Evolutionary conservation across 2,113 vertebrate species (phyloP).

Genomic region (Phaethon lepturus): DNA sequence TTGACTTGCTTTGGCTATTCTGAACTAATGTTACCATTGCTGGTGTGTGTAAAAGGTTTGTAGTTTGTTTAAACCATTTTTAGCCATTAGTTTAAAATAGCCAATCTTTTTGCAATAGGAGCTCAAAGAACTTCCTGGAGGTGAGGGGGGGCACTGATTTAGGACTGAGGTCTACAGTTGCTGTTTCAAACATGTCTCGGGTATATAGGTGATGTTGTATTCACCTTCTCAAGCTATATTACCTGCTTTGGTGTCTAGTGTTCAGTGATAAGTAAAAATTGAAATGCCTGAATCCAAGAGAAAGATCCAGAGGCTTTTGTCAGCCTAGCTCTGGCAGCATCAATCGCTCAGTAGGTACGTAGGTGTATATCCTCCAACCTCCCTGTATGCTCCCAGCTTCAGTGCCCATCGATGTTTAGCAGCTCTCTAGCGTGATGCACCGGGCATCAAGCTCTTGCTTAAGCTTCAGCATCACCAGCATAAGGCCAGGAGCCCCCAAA

Average conservation of each 20-base stretch:
- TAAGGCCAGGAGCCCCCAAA: not conserved
- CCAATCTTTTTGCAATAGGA: not conserved
- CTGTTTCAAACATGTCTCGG: not conserved
- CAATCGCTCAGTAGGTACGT: rapidly evolving
- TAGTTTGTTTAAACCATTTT: not conserved
- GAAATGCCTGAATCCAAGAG: not conserved
- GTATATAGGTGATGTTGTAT: not conserved
- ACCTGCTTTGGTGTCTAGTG: not conserved
- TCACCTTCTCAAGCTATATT: not conserved
- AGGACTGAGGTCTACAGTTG: not conserved
- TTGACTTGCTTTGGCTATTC: not conserved
- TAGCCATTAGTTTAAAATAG: not conserved
- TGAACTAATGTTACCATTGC: not conserved
- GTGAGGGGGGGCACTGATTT: not conserved
- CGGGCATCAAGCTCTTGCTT: not conserved
- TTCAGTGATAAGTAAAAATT: not conserved
- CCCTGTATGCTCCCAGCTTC: not conserved
- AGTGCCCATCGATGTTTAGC: not conserved
- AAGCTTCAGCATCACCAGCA: not conserved
- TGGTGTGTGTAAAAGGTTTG: not conserved
- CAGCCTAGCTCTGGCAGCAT: not conserved
- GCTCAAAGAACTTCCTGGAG: not conserved
- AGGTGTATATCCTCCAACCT: not conserved
- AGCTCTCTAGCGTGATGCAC: not conserved
- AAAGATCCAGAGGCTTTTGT: not conserved